phyloP scores from a whole-genome alignment of 2,797 vertebrate genomes.

The Silurus lanzhouensis region DNA sequence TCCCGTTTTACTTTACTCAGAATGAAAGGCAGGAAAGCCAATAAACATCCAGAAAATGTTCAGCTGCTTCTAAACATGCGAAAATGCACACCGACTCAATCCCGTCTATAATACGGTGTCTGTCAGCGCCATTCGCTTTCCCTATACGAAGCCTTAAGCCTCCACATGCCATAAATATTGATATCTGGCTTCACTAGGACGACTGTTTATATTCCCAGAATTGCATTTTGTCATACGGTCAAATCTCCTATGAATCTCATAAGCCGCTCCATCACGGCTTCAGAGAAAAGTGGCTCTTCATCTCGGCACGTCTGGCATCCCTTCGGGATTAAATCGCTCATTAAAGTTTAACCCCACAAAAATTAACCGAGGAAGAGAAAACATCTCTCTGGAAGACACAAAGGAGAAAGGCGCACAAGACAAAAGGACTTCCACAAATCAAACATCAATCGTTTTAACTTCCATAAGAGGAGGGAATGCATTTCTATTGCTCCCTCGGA shows the following conservation, averaged over 20 bases:
- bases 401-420: not conserved
- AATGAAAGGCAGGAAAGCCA: not conserved
- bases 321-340: not conserved
- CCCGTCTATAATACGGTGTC: not conserved
- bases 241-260: not conserved
- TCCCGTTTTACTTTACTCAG: constrained; percentile 17
- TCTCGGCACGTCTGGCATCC: not conserved
- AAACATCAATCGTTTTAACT: not conserved
- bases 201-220: not conserved
- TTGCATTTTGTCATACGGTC: not conserved
- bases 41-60: constrained; percentile 8
- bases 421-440: not conserved
- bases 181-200: not conserved
- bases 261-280: not conserved
- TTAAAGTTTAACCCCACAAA: constrained; percentile 12
- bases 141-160: not conserved
- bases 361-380: not conserved
- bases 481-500: not conserved
- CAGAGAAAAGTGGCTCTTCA: not conserved
- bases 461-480: not conserved
- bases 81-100: not conserved
- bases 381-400: not conserved
- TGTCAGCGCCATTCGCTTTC: not conserved
- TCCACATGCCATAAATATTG: not conserved
- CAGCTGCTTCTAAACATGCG: constrained; percentile 1